Evolutionary conservation across 2,888 invertebrate genomes (phyloP), one percentile per base, ranked within the genome.

Genomic region (Eristalis tenax): DNA sequence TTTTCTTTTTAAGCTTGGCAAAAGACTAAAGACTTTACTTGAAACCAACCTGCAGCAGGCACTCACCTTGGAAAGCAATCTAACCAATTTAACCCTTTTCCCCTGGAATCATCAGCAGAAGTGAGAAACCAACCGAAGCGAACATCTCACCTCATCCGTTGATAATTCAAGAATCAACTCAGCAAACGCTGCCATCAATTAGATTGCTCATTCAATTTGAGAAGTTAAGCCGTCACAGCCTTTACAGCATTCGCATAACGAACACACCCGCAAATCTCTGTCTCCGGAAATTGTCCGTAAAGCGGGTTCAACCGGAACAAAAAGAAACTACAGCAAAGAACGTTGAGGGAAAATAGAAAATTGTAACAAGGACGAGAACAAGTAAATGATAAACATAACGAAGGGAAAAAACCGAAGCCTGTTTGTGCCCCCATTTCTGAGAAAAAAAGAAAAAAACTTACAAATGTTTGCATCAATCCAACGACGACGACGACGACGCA

Each of bases 151-250:
- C 77, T 74, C 82, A 82, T 83, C 83, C 86, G 78, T 87, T 75
- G 66, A 56, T 86, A 79, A 86, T 83, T 86, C 74, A 86, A 75
- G 66, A 78, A 86, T 71, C 74, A 86, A 83, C 74, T 83, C 61
- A 35, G 28, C 75, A 78, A 78, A 78, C 64, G 65, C 50, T 69
- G 74, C 82, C 70, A 43, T 80, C 80, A 76, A 71, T 81, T 80
- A 78, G 83, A 71, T 86, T 79, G 66, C 79, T 83, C 65, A 80
- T 87, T 83, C 83, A 87, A 76, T 87, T 83, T 80, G 79, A 71
- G 83, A 79, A 83, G 75, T 79, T 83, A 79, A 87, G 76, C 71
- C 83, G 75, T 83, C 75, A 13, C 68, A 79, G 57, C 83, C 76
- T 76, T 87, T 71, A 10, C 68, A 79, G 57, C 83, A 71, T 76